Percentiles rank a stretch among this genome's conserved stretches.
phyloP scores from a whole-genome alignment of 2,888 invertebrate genomes.

The Xestoiulus laeticollis region DNA sequence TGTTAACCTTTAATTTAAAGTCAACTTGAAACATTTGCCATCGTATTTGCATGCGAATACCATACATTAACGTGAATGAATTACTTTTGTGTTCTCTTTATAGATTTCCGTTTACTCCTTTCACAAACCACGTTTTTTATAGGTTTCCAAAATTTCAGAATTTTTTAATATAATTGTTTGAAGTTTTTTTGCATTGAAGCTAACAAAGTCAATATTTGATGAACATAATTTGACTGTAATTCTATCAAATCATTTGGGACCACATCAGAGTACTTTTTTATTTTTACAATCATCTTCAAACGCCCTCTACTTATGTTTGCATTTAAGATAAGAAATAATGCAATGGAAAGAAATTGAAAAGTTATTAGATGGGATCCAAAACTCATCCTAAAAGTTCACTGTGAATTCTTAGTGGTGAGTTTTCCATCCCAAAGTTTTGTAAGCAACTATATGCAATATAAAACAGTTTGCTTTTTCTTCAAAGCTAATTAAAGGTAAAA shows the following conservation, averaged over 20 bases:
- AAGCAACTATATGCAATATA: not conserved
- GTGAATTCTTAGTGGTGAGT: not conserved
- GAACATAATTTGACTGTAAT: not conserved
- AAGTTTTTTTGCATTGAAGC: not conserved
- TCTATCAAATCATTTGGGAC: not conserved
- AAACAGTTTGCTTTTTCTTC: not conserved
- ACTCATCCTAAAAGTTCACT: not conserved
- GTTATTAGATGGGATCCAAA: not conserved
- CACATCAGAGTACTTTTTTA: too few species aligned
- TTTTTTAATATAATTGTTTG: not conserved
- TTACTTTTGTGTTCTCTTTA: not conserved
- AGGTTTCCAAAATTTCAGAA: not conserved
- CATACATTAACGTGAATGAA: not conserved
- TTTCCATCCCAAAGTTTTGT: not conserved
- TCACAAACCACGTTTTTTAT: not conserved
- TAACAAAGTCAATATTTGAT: not conserved
- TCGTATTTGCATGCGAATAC: not conserved
- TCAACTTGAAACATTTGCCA: not conserved
- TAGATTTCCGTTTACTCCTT: not conserved
- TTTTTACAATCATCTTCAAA: not conserved
- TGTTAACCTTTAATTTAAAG: conserved; percentile 9
- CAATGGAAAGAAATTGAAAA: not conserved
- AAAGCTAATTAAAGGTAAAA: not conserved
- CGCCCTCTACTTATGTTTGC: not conserved
- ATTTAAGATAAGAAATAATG: not conserved